Evolutionary conservation across 1,140 invertebrate genomes (phyloP).

Genomic region (Aleiodes sp.): DNA sequence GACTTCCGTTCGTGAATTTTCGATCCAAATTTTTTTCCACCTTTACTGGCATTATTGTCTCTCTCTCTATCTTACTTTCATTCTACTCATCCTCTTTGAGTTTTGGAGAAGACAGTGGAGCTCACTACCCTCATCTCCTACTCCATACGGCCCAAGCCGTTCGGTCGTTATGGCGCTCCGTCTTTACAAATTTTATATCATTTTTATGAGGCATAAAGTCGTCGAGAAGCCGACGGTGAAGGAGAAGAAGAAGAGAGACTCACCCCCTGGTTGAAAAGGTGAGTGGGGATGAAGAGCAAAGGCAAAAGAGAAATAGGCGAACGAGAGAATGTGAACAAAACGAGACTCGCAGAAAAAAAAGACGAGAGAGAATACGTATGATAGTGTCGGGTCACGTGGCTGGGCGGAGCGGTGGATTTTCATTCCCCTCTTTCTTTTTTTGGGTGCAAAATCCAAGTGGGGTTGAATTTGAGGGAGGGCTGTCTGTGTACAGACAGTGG

Average conservation of each 20-base stretch:
- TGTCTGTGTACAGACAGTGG: slow-evolving; percentile 8
- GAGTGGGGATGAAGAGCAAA: slow-evolving; percentile 7
- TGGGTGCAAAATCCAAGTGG: slow-evolving; percentile 2
- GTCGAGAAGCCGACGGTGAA: slow-evolving; percentile 53
- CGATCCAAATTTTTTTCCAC: slow-evolving; percentile 1
- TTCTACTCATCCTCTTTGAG: slow-evolving; percentile 22
- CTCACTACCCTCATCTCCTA: slow-evolving; percentile 45
- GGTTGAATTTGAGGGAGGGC: slow-evolving; percentile 37
- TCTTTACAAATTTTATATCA: slow-evolving; percentile 67
- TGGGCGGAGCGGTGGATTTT: slow-evolving; percentile 51
- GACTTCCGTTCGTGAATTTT: slow-evolving; percentile 36
- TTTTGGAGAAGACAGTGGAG: slow-evolving; percentile 20
- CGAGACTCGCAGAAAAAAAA: background rate
- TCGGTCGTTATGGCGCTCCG: slow-evolving; percentile 59
- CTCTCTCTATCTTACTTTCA: slow-evolving; percentile 31
- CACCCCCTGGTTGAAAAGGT: slow-evolving; percentile 10
- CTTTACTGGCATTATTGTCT: slow-evolving; percentile 20
- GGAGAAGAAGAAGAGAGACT: slow-evolving; percentile 11
- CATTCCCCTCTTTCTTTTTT: too few species aligned
- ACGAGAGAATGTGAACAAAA: slow-evolving; percentile 13
- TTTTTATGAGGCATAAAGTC: slow-evolving; percentile 67
- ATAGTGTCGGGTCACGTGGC: slow-evolving; percentile 48
- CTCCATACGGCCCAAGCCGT: slow-evolving; percentile 55
- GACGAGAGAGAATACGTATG: background rate
- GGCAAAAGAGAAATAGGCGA: slow-evolving; percentile 7